Evolutionary conservation across 2,888 invertebrate genomes (phyloP).

Genomic region (Erebia ligea): DNA sequence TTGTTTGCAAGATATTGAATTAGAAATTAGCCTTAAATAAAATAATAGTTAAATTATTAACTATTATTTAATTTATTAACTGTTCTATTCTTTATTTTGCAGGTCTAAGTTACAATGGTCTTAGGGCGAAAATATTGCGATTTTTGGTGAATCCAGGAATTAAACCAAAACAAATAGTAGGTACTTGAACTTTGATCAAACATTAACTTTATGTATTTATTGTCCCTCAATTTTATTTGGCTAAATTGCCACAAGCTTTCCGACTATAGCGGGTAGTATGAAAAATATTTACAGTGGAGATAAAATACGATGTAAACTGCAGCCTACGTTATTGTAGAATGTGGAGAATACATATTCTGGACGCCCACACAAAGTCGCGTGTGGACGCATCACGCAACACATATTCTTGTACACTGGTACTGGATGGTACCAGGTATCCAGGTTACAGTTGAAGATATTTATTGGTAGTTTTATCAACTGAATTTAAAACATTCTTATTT

Average conservation of each 20-base stretch:
- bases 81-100: no score
- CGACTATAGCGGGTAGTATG: conserved; percentile 20
- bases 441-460: background rate
- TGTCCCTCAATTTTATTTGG: background rate
- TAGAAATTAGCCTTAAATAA: no score
- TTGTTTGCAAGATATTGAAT: no score
- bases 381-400: background rate
- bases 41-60: no score
- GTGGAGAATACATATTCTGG: conserved; percentile 41
- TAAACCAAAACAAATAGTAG: no score
- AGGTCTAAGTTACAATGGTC: no score
- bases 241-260: background rate
- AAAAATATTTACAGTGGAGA: conserved; percentile 43
- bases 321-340: conserved; percentile 43
- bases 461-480: background rate
- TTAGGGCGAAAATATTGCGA: no score
- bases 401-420: background rate
- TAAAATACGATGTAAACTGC: conserved; percentile 46
- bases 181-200: no score
- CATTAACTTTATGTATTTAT: no score
- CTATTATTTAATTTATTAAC: no score
- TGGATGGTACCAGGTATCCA: background rate
- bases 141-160: no score
- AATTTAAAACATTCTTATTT: background rate
- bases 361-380: conserved; percentile 30